These are phyloP conservation scores for Phenacoccus solenopsis DNA, from an alignment of 1,140 invertebrate genomes.

Conservation along the genomic window DNA sequence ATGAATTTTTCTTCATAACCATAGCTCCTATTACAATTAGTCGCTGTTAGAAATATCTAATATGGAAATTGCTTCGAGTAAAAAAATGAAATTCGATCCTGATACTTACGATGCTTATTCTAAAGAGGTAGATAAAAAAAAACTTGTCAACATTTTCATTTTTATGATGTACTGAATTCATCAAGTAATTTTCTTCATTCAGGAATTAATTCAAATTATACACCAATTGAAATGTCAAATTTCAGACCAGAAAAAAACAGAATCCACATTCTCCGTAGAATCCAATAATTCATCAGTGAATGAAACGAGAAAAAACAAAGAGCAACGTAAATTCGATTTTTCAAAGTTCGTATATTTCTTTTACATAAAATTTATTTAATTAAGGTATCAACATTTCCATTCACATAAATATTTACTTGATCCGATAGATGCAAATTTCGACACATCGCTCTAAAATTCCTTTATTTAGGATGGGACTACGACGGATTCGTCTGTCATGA, in stretches of 20 bases:
- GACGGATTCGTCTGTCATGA: conserved; percentile 77
- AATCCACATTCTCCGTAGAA: not conserved
- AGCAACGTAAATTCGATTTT: not conserved
- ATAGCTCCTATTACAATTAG: no score
- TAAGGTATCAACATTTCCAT: no score
- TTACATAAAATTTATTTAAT: not conserved
- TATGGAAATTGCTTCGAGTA: no score
- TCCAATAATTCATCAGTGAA: no score
- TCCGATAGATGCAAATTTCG: conserved; percentile 51
- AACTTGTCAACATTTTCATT: no score
- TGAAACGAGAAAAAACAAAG: not conserved
- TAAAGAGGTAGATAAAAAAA: not conserved
- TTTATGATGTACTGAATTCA: no score
- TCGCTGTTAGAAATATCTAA: no score
- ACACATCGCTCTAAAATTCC: conserved; percentile 72
- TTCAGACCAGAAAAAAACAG: not conserved
- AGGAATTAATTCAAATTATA: not conserved
- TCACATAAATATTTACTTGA: conserved; percentile 25
- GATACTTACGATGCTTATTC: not conserved
- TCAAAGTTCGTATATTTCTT: not conserved
- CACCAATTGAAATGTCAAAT: not conserved
- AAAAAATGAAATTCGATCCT: not conserved
- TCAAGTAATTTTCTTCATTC: not conserved
- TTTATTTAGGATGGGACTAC: conserved; percentile 92
- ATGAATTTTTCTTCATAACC: no score